Evolutionary conservation across 2,797 vertebrate genomes (phyloP).

Genomic region (Characodon lateralis): DNA sequence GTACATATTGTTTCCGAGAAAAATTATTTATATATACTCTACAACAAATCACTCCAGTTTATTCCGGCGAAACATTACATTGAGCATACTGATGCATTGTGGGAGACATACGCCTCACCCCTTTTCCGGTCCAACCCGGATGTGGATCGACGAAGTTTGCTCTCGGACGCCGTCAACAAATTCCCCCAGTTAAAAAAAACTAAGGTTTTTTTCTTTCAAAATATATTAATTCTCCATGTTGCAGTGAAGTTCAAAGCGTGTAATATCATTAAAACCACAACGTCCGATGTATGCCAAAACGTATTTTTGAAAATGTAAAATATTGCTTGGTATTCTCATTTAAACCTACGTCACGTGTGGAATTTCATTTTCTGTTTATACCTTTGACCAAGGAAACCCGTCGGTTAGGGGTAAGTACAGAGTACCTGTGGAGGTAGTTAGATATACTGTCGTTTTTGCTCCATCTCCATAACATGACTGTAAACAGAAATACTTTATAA

Average conservation of each 20-base stretch:
- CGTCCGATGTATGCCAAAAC: neutral
- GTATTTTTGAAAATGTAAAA: neutral
- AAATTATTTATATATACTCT: no score
- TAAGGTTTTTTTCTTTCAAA: neutral
- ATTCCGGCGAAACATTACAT: neutral
- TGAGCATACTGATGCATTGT: conserved; percentile 33
- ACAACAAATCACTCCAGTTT: neutral
- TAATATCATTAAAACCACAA: neutral
- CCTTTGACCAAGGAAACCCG: neutral
- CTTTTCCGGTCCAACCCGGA: conserved; percentile 66
- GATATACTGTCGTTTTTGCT: no score
- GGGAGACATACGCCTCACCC: conserved; percentile 48
- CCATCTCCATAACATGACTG: no score
- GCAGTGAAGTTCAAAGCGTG: neutral
- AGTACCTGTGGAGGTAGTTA: neutral
- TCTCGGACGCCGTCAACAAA: conserved; percentile 44
- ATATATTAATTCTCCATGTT: neutral
- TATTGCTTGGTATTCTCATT: neutral
- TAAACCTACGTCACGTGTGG: neutral
- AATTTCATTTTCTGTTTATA: neutral
- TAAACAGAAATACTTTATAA: neutral
- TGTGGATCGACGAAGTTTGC: conserved; percentile 15
- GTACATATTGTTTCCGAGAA: no score
- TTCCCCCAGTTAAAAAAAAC: conserved; percentile 4
- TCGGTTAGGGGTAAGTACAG: conserved; percentile 26